Evolutionary conservation across 2,797 vertebrate genomes (phyloP), one percentile per base, ranked within the genome.

Genomic region (Hemibagrus guttatus): DNA sequence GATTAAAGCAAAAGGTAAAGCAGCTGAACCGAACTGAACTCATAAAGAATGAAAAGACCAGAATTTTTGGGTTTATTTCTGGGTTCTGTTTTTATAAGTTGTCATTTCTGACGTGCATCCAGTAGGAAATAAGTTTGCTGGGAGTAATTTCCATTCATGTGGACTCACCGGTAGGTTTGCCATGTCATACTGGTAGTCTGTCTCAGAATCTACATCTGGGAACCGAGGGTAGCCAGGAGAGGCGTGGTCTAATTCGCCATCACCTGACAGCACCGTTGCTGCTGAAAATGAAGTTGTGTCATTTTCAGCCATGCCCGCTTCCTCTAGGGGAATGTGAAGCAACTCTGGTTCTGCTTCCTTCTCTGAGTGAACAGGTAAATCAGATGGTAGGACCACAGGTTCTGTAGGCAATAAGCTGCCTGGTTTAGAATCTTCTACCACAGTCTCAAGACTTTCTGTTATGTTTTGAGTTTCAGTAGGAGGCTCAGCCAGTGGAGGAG

Each of bases 131-230:
- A 82, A 85, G 68, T 59, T 54, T 58, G 76, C 83, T 84, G 87
- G 12, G 13, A 66, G 52, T 54, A 3, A 63, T 52, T 69, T 84
- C 26, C 61, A 39, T 85, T 79, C 81, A 75, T 87, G 42, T 78
- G 61, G 89, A 96, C 96, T 96, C 94, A 98, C 98, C 96, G 95
- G 96, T 89, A 98, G 94, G 80, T 96, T 96, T 66, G 95, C 95
- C 63, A 93, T 92, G 90, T 98, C 97, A 84, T 96, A 96, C 90
- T 98, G 97, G 94, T 97, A 99, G 94, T 98, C 97, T 0, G 97
- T 91, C 90, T 97, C 96, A 72, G 95, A 95, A 92, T 96, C 96
- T 8, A 95, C 92, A 84, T 96, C 96, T 83, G 95, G 90, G 86
- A 97, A 95, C 54, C 94, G 95, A 75, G 96, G 94, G 87, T 96